These are phyloP conservation scores for Takifugu ocellatus DNA, from an alignment of 2,797 vertebrate genomes.

Conservation along the genomic window DNA sequence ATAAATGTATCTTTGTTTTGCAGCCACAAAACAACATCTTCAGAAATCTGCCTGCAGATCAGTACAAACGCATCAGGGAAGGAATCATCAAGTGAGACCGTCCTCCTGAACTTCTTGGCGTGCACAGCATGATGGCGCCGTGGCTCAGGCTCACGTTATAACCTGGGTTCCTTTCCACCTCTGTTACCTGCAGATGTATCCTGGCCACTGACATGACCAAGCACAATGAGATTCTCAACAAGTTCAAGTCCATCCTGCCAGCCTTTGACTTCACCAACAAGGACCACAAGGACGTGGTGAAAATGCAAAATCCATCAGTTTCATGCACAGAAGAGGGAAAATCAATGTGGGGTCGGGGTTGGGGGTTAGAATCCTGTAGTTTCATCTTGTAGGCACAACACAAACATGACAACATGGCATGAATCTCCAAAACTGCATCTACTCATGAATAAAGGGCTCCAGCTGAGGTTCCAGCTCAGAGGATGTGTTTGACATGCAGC, in stretches of 20 bases:
- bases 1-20: slow-evolving; percentile 16
- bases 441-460: too few relatives aligned
- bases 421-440: too few relatives aligned
- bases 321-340: too few relatives aligned
- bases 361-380: too few relatives aligned
- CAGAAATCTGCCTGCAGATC: slow-evolving; percentile 74
- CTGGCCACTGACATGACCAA: slow-evolving; percentile 80
- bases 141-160: not conserved
- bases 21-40: slow-evolving; percentile 81
- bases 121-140: not conserved
- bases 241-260: slow-evolving; percentile 75
- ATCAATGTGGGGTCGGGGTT: too few relatives aligned
- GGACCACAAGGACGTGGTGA: slow-evolving; percentile 76
- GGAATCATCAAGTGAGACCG: slow-evolving; percentile 78
- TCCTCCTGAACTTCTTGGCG: not conserved
- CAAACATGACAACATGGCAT: too few relatives aligned
- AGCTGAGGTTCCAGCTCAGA: too few relatives aligned
- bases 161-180: not conserved
- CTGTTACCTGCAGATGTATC: slow-evolving; percentile 66
- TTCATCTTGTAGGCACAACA: too few relatives aligned
- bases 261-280: slow-evolving; percentile 76
- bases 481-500: too few relatives aligned
- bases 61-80: slow-evolving; percentile 79
- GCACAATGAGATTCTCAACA: slow-evolving; percentile 78
- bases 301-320: too few relatives aligned